Percentiles rank a stretch among this genome's conserved stretches.
These are phyloP conservation scores for Meloidogyne chitwoodi DNA, from an alignment of 1,140 invertebrate genomes.

Conservation along the genomic window DNA sequence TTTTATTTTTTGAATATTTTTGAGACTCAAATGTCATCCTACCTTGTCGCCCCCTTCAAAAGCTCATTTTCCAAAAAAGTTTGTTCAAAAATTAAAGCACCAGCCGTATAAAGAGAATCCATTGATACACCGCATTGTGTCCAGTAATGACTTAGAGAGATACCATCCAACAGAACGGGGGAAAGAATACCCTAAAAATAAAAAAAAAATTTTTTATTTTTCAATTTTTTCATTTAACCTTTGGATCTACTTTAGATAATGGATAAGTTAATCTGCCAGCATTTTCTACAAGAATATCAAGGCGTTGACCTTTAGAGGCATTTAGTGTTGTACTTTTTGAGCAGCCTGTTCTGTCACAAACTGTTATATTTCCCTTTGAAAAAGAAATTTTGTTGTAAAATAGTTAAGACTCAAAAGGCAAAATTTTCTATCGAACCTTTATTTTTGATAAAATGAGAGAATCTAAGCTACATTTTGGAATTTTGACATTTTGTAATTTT, in stretches of 20 bases:
- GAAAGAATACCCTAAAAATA: slow-evolving; percentile 19
- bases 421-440: too few relatives aligned
- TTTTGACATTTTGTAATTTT: too few relatives aligned
- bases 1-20: not conserved
- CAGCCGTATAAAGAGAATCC: not conserved
- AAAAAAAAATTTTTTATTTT: not conserved
- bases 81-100: not conserved
- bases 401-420: not conserved
- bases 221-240: not conserved
- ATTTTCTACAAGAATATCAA: slow-evolving; percentile 24
- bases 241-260: slow-evolving; percentile 6
- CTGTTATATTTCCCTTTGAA: slow-evolving; percentile 13
- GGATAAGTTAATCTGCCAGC: slow-evolving; percentile 16
- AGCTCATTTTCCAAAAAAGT: not conserved
- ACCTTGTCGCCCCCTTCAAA: not conserved
- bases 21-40: not conserved
- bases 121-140: slow-evolving; percentile 33
- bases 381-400: not conserved
- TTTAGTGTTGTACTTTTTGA: not conserved
- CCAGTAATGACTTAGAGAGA: slow-evolving; percentile 22
- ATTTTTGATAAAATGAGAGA: too few relatives aligned
- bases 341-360: slow-evolving; percentile 6
- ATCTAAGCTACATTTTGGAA: not conserved
- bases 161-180: slow-evolving; percentile 13
- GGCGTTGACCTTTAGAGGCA: not conserved